Evolutionary conservation across 1,140 invertebrate species (phyloP).

Genomic region (Asobara japonica): DNA sequence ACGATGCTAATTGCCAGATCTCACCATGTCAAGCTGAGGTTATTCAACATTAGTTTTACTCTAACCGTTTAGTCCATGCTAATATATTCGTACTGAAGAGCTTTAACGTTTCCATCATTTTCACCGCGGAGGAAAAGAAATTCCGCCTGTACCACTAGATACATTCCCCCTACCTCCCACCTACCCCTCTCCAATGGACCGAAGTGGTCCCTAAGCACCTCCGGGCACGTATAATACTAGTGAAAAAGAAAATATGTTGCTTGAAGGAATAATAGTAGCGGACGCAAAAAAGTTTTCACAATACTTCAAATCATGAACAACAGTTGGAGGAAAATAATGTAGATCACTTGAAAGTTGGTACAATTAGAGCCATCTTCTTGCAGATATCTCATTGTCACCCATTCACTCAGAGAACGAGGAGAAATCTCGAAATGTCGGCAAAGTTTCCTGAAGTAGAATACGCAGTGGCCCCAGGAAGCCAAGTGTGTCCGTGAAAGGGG

Average conservation of each 20-base stretch:
- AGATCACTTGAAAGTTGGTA: neutral
- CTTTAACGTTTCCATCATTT: neutral
- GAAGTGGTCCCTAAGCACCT: too few relatives aligned
- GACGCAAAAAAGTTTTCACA: too few relatives aligned
- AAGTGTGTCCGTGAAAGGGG: slow-evolving; percentile 17
- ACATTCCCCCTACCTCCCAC: too few relatives aligned
- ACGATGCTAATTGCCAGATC: slow-evolving; percentile 3
- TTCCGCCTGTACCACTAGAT: too few relatives aligned
- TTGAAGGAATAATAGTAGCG: too few relatives aligned
- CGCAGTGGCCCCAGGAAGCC: neutral
- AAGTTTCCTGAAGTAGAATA: neutral
- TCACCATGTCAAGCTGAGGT: neutral
- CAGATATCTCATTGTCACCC: neutral
- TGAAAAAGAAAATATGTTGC: too few relatives aligned
- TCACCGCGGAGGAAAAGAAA: too few relatives aligned
- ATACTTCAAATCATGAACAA: neutral
- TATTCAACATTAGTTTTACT: neutral
- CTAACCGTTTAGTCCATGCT: neutral
- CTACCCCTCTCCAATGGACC: too few relatives aligned
- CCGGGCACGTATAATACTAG: too few relatives aligned
- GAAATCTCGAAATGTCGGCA: neutral
- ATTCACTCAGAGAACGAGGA: neutral
- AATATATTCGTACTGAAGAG: neutral
- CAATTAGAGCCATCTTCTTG: neutral
- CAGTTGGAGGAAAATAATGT: neutral